These are phyloP conservation scores for Notarius quadriscutis DNA, from an alignment of 2,113 vertebrate species.

Conservation along the genomic window DNA sequence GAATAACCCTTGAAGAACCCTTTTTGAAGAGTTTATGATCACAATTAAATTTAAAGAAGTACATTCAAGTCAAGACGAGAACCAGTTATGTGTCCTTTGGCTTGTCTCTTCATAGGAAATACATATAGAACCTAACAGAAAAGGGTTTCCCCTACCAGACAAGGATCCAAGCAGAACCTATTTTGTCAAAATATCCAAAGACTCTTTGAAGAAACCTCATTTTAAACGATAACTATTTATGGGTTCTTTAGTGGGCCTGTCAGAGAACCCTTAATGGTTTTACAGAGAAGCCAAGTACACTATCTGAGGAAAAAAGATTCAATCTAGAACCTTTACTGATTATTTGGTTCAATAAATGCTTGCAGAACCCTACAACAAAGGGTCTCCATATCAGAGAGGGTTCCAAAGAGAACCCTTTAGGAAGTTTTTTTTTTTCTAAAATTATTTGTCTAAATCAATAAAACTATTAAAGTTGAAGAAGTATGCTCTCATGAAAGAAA, in stretches of 20 bases:
- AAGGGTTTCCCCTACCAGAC: too few relatives aligned
- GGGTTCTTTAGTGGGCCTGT: too few relatives aligned
- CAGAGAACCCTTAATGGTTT: background rate
- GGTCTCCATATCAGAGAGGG: background rate
- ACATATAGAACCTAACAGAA: too few relatives aligned
- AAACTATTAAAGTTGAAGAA: background rate
- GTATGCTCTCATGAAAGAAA: background rate
- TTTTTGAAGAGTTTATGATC: background rate
- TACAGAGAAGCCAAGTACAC: background rate
- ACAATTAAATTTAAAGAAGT: background rate
- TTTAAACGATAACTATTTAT: too few relatives aligned
- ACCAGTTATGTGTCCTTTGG: background rate
- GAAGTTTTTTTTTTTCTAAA: background rate
- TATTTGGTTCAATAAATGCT: background rate
- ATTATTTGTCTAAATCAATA: background rate
- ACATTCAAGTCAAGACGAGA: background rate
- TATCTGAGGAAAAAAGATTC: background rate
- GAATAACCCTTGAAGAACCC: background rate
- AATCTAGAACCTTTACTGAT: background rate
- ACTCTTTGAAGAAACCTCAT: background rate
- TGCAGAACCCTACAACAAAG: background rate
- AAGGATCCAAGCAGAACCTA: background rate
- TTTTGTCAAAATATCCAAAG: background rate
- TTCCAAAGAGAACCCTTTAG: too few relatives aligned
- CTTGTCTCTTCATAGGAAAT: background rate